phyloP scores from a whole-genome alignment of 2,888 invertebrate species.

The Rhagium mordax region DNA sequence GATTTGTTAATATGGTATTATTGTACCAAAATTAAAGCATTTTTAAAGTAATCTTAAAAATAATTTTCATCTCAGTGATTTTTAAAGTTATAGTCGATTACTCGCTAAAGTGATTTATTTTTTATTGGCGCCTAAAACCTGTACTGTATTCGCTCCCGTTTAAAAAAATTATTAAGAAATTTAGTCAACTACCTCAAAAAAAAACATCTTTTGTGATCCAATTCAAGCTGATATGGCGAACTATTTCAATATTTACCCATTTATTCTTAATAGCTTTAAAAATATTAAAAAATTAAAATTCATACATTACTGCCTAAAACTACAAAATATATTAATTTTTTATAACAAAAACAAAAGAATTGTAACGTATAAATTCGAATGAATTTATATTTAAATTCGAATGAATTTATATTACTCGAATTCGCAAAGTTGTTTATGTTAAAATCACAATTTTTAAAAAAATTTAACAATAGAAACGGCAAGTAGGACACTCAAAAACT shows the following conservation, averaged over 20 bases:
- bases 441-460: not conserved
- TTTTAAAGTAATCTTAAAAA: too few relatives aligned
- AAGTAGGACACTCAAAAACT: not conserved
- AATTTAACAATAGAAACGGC: not conserved
- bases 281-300: not conserved
- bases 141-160: too few relatives aligned
- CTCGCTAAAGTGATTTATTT: too few relatives aligned
- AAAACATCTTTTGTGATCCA: not conserved
- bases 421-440: not conserved
- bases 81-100: too few relatives aligned
- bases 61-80: too few relatives aligned
- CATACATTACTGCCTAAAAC: not conserved
- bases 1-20: too few relatives aligned
- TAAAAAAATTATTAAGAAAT: too few relatives aligned
- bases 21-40: too few relatives aligned
- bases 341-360: not conserved
- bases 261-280: not conserved
- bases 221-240: not conserved
- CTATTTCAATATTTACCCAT: not conserved
- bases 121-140: too few relatives aligned
- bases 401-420: not conserved
- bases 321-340: not conserved
- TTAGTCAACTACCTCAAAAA: too few relatives aligned
- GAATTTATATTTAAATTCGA: not conserved
- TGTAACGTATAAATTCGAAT: not conserved